Evolutionary conservation across 2,113 vertebrate genomes (phyloP).

Genomic region (Bucco capensis): DNA sequence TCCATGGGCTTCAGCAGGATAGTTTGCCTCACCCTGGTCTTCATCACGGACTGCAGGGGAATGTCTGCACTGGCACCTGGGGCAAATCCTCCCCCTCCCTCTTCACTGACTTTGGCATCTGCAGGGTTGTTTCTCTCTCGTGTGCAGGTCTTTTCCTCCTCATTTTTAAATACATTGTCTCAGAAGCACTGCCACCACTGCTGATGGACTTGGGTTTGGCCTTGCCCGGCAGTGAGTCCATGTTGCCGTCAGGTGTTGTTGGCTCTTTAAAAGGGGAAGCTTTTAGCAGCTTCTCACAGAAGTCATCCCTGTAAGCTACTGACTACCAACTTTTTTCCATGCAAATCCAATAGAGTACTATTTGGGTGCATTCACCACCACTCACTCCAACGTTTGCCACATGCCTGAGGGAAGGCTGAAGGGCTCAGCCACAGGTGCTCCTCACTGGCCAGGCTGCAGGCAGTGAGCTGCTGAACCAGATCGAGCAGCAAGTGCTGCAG

Average conservation of each 20-base stretch:
- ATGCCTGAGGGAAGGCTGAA: no score
- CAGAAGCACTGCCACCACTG: neutral
- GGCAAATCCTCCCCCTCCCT: neutral
- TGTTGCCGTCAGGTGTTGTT: neutral
- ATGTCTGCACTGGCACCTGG: neutral
- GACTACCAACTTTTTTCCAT: neutral
- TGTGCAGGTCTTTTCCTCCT: neutral
- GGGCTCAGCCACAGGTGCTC: no score
- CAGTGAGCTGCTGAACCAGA: no score
- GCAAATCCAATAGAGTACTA: neutral
- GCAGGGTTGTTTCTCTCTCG: neutral
- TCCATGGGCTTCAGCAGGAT: neutral
- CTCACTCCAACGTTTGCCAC: no score
- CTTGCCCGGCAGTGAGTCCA: neutral
- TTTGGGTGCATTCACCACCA: no score
- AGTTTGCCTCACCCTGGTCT: neutral
- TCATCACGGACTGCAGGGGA: neutral
- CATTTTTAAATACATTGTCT: neutral
- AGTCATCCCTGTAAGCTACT: neutral
- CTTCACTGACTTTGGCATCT: neutral
- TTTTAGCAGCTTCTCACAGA: neutral
- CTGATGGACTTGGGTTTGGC: neutral
- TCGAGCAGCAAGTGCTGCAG: no score
- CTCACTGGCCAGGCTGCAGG: no score
- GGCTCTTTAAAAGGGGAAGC: neutral